Conservation (phyloP, 2,888 invertebrate species). For the Epinotia brunnichana region DNA sequence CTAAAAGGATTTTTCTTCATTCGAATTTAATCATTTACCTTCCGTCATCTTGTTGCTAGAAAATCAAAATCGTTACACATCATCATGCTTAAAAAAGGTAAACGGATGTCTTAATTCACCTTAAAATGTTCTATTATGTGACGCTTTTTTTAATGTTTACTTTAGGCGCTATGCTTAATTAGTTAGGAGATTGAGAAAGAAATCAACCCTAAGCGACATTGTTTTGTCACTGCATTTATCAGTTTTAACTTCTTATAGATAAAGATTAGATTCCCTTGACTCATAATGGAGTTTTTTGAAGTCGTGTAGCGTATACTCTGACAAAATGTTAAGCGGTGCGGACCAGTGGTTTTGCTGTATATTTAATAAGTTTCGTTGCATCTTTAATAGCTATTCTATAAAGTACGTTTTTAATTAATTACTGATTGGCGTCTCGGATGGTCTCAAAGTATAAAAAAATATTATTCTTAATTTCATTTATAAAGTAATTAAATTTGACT, state of each 20-base stretch:
- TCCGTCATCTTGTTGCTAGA: not conserved
- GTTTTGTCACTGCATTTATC: not conserved
- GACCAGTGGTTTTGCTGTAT: slow-evolving; percentile 53
- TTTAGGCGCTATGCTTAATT: slow-evolving; percentile 69
- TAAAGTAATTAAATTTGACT: slow-evolving; percentile 30
- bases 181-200: slow-evolving; percentile 57
- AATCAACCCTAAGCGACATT: slow-evolving; percentile 14
- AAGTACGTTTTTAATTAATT: slow-evolving; percentile 53
- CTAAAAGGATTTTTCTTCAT: no score
- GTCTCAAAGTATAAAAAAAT: slow-evolving; percentile 26
- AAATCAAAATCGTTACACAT: slow-evolving; percentile 35
- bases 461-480: slow-evolving; percentile 33
- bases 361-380: slow-evolving; percentile 49
- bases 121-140: slow-evolving; percentile 60
- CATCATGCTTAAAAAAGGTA: slow-evolving; percentile 55
- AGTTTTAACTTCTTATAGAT: not conserved
- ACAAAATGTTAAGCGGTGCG: slow-evolving; percentile 54
- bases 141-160: slow-evolving; percentile 58
- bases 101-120: slow-evolving; percentile 66
- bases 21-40: no score
- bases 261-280: not conserved
- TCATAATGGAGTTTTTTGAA: not conserved
- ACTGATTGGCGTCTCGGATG: slow-evolving; percentile 29
- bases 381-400: slow-evolving; percentile 50
- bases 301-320: slow-evolving; percentile 15